Conservation (phyloP, 1,140 invertebrate species). For the Bombyx mori region DNA sequence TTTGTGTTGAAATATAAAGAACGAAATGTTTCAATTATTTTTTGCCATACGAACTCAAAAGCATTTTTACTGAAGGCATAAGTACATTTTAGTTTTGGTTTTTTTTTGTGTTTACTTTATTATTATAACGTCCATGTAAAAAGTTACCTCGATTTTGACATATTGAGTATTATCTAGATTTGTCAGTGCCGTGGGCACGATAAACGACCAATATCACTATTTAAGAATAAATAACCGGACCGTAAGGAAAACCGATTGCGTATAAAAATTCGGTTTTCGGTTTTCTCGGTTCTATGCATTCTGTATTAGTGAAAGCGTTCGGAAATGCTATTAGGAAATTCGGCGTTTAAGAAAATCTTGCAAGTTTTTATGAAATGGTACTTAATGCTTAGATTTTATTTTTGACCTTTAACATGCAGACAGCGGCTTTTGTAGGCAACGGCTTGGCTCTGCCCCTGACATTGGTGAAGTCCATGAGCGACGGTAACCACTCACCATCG, state of each 20-base stretch:
- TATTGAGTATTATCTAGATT: slow-evolving; percentile 14
- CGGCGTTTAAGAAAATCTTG: too few species aligned
- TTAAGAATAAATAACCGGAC: background rate
- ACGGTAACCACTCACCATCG: too few species aligned
- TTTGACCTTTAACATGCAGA: too few species aligned
- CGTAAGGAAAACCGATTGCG: background rate
- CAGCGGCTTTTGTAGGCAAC: too few species aligned
- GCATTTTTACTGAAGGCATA: slow-evolving; percentile 13
- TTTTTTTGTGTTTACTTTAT: slow-evolving; percentile 19
- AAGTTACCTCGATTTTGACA: slow-evolving; percentile 29
- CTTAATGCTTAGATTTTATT: too few species aligned
- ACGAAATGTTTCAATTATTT: too few species aligned
- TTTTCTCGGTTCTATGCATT: background rate
- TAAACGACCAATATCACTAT: slow-evolving; percentile 21
- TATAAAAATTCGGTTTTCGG: background rate
- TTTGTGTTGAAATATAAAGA: too few species aligned
- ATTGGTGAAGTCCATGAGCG: too few species aligned
- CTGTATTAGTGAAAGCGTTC: slow-evolving; percentile 1
- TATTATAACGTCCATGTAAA: slow-evolving; percentile 11
- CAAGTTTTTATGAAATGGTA: too few species aligned
- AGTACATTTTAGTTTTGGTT: slow-evolving; percentile 37
- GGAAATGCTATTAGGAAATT: too few species aligned
- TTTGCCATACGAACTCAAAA: background rate
- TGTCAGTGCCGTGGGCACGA: slow-evolving; percentile 18
- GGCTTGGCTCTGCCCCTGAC: too few species aligned